Conservation (phyloP, 2,797 vertebrate genomes). For the Gymnodraco acuticeps region DNA sequence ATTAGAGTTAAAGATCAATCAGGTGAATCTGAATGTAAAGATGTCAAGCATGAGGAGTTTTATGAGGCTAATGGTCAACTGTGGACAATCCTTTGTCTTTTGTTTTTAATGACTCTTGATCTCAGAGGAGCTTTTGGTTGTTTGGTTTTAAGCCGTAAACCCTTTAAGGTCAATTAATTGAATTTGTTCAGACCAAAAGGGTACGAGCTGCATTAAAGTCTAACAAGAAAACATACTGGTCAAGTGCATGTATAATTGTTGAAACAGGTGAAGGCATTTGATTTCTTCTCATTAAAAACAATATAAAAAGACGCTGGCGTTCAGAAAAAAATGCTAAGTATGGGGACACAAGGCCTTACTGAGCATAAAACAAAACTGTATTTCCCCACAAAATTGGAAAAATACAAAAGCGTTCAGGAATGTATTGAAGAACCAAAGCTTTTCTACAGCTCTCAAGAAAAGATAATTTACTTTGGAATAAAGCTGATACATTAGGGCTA, state of each 20-base stretch:
- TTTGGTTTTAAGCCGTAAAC: constrained; percentile 3
- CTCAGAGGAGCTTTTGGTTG: not conserved
- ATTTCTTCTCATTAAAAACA: no score
- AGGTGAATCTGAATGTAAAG: not conserved
- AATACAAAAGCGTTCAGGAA: no score
- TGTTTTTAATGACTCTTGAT: constrained; percentile 9
- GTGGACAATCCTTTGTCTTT: not conserved
- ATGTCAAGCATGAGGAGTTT: constrained; percentile 6
- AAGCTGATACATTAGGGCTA: no score
- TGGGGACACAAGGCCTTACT: no score
- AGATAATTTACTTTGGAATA: no score
- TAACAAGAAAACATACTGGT: not conserved
- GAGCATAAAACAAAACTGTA: no score
- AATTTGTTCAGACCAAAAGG: not conserved
- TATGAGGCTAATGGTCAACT: constrained; percentile 28
- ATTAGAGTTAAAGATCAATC: not conserved
- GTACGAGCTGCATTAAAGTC: not conserved
- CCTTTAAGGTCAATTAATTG: not conserved
- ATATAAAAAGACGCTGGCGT: no score
- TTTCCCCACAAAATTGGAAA: no score
- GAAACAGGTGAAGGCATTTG: not conserved
- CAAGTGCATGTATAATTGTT: not conserved
- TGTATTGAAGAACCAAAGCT: no score
- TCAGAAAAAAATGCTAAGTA: no score
- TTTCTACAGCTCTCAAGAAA: no score